These are phyloP conservation scores for Amblyopsis hoosieri DNA, from an alignment of 2,797 vertebrate genomes.

Conservation along the genomic window DNA sequence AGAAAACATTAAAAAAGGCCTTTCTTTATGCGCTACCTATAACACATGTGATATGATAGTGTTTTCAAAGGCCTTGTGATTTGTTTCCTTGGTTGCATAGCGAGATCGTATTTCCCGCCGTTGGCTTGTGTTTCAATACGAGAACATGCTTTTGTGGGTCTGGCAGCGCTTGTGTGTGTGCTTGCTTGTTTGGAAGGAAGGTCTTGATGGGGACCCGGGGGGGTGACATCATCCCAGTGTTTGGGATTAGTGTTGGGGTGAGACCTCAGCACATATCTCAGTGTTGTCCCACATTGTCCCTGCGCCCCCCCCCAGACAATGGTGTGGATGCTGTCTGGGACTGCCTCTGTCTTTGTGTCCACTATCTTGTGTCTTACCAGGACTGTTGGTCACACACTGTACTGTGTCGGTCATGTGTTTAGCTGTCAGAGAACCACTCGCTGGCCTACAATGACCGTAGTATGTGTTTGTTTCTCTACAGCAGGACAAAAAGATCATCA, in stretches of 20 bases:
- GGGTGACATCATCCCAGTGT: conserved; percentile 28
- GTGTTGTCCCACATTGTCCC: conserved; percentile 61
- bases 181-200: background rate
- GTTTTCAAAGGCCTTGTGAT: conserved; percentile 48
- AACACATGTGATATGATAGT: conserved; percentile 18
- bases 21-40: too few relatives aligned
- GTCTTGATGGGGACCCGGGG: conserved; percentile 7
- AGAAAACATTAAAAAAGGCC: too few relatives aligned
- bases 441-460: too few relatives aligned
- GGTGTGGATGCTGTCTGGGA: conserved; percentile 50
- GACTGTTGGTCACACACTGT: conserved; percentile 4
- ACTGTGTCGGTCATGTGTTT: background rate
- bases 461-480: too few relatives aligned
- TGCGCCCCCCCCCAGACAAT: conserved; percentile 64
- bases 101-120: conserved; percentile 56
- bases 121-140: background rate
- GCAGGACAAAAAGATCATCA: background rate
- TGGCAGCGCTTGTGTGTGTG: background rate
- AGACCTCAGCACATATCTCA: conserved; percentile 58
- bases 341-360: conserved; percentile 51
- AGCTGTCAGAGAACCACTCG: too few relatives aligned
- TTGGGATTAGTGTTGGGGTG: conserved; percentile 68
- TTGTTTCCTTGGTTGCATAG: conserved; percentile 53
- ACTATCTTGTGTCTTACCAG: conserved; percentile 48
- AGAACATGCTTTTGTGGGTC: conserved; percentile 19